phyloP scores from a whole-genome alignment of 2,797 vertebrate genomes.

The Esox masquinongy region DNA sequence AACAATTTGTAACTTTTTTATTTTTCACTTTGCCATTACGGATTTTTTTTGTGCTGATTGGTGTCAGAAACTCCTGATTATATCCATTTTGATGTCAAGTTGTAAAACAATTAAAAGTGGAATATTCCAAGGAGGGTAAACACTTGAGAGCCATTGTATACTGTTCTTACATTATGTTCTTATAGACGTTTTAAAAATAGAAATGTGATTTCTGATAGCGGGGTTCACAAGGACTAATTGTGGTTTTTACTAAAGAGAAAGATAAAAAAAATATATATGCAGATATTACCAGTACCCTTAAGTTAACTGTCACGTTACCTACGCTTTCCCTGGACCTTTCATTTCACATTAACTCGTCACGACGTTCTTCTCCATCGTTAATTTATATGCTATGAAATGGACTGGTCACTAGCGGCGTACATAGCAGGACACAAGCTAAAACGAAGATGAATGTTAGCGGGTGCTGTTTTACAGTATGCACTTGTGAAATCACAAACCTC shows the following conservation, averaged over 20 bases:
- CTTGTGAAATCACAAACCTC: not conserved
- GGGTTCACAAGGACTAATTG: conserved; percentile 55
- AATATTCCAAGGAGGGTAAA: too few relatives aligned
- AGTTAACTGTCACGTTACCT: conserved; percentile 23
- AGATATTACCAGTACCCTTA: conserved; percentile 48
- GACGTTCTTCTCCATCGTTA: not conserved
- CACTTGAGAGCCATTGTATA: too few relatives aligned
- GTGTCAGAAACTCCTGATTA: too few relatives aligned
- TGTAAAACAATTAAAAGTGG: too few relatives aligned
- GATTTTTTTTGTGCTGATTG: too few relatives aligned
- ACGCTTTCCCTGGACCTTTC: not conserved
- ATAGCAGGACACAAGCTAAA: not conserved
- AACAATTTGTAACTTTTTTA: too few relatives aligned
- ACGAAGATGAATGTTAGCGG: not conserved
- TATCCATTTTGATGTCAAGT: too few relatives aligned
- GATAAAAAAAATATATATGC: conserved; percentile 76
- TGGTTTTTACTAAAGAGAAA: conserved; percentile 72
- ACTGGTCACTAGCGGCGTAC: not conserved
- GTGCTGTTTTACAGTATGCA: not conserved
- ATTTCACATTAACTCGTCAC: not conserved
- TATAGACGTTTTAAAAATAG: conserved; percentile 85
- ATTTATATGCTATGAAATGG: not conserved
- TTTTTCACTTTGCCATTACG: too few relatives aligned
- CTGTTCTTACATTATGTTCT: conserved; percentile 82
- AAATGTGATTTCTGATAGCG: conserved; percentile 79